Percentiles rank a stretch among this genome's conserved stretches.
These are phyloP conservation scores for Kradibia gibbosae DNA, from an alignment of 1,140 invertebrate species.

Conservation along the genomic window DNA sequence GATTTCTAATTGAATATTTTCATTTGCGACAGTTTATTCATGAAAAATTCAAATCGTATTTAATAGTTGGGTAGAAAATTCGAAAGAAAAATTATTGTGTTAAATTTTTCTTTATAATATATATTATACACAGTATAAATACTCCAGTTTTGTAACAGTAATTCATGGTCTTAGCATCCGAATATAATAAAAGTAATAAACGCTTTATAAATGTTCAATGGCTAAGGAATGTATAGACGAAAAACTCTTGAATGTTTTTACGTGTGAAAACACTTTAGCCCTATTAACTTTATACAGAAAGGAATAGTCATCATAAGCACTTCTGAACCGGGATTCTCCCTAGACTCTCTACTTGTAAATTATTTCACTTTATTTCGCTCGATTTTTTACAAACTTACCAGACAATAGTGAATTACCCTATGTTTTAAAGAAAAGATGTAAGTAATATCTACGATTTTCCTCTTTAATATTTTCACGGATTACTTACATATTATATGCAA, in stretches of 20 bases:
- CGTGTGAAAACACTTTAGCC: background rate
- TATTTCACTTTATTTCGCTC: background rate
- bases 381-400: background rate
- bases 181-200: background rate
- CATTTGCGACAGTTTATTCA: too few species aligned
- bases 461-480: background rate
- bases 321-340: background rate
- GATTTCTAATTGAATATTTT: too few species aligned
- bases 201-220: background rate
- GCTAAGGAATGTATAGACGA: background rate
- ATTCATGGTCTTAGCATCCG: background rate
- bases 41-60: too few species aligned
- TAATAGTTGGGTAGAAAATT: too few species aligned
- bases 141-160: too few species aligned
- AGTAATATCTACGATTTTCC: background rate
- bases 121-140: too few species aligned
- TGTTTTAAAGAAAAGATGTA: background rate
- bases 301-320: slow-evolving; percentile 4
- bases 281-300: background rate
- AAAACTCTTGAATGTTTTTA: background rate
- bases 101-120: too few species aligned
- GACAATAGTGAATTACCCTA: background rate
- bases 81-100: too few species aligned
- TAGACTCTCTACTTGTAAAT: slow-evolving; percentile 17
- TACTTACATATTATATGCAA: too few species aligned